Evolutionary conservation across 2,797 vertebrate species (phyloP), one percentile per base, ranked within the genome.

Genomic region (Sternarchorhynchus goeldii): DNA sequence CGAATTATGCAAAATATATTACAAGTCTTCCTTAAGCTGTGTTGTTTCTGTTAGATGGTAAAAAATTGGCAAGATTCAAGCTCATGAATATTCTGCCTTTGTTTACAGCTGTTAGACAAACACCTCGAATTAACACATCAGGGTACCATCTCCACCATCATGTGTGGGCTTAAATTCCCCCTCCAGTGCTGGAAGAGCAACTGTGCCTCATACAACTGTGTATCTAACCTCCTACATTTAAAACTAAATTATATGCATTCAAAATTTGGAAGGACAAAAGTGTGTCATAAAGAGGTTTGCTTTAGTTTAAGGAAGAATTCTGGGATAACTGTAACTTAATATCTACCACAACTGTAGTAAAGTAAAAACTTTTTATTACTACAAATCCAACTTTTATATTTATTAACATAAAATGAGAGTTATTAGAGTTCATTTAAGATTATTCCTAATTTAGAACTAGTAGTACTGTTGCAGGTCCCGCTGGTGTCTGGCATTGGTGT

Each of bases 71-170:
- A 39, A 20, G 17, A 66, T 20, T 4, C 18, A 18, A 18, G 4
- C 34, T 29, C 65, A 67, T 67, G 65, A 50, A 50, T 67, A 67
- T 67, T 45, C 36, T 66, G 18, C 64, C 39, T 66, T 66, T 66
- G 64, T 66, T 39, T 41, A 34, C 32, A 41, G 34, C 32, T 21
- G 18, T 39, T 21, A 41, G n/a, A 66, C 39, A 41, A 41, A 66
- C 64, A 39, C 34, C 32, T 20, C 6, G 32, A 39, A 34, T 17
- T 6, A 2, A 39, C 32, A 66, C 36, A 66, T 20, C 34, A 66
- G 36, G 6, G 32, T 34, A 39, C 36, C n/a, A 20, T 6, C 32
- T 25, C 65, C 45, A 20, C n/a, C 36, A 14, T 21, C 39, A 29
- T 29, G 39, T 50, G 39, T 67, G 65, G 65, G 65, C 39, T 50